Conservation (phyloP, 2,888 invertebrate species). For the Parnassius smintheus region DNA sequence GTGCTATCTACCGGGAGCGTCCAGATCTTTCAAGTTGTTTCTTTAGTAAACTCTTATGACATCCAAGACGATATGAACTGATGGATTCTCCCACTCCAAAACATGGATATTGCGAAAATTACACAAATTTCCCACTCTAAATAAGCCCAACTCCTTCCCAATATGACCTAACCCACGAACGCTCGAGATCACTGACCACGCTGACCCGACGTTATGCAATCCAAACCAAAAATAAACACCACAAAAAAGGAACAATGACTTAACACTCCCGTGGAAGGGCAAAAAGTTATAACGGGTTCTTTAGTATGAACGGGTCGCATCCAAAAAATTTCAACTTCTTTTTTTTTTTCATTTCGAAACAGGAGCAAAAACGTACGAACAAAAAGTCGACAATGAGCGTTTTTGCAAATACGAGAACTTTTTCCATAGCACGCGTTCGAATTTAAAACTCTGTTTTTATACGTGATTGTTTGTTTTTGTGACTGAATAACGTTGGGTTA, state of each 20-base stretch:
- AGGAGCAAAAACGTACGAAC: conserved; percentile 65
- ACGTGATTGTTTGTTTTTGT: conserved; percentile 46
- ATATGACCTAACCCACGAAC: conserved; percentile 22
- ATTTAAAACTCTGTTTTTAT: conserved; percentile 64
- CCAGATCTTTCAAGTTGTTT: too few relatives aligned
- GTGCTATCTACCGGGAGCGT: too few relatives aligned
- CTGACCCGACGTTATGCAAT: conserved; percentile 55
- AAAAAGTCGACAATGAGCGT: conserved; percentile 66
- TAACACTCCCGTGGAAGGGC: conserved; percentile 47
- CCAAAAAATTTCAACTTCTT: conserved; percentile 42
- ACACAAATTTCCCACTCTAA: too few relatives aligned
- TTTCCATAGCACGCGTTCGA: conserved; percentile 74
- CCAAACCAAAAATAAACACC: conserved; percentile 43
- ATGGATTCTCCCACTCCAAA: too few relatives aligned
- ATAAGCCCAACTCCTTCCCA: background rate
- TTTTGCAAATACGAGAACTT: conserved; percentile 72
- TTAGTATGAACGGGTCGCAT: conserved; percentile 44
- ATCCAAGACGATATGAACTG: too few relatives aligned
- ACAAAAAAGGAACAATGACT: conserved; percentile 49
- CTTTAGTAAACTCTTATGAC: too few relatives aligned
- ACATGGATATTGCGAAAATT: too few relatives aligned
- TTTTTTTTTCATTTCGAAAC: conserved; percentile 54
- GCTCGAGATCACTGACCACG: conserved; percentile 32
- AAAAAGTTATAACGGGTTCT: conserved; percentile 73
- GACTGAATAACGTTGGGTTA: conserved; percentile 54